Evolutionary conservation across 2,797 vertebrate genomes (phyloP), one percentile per base, ranked within the genome.

Genomic region (Nasua narica): DNA sequence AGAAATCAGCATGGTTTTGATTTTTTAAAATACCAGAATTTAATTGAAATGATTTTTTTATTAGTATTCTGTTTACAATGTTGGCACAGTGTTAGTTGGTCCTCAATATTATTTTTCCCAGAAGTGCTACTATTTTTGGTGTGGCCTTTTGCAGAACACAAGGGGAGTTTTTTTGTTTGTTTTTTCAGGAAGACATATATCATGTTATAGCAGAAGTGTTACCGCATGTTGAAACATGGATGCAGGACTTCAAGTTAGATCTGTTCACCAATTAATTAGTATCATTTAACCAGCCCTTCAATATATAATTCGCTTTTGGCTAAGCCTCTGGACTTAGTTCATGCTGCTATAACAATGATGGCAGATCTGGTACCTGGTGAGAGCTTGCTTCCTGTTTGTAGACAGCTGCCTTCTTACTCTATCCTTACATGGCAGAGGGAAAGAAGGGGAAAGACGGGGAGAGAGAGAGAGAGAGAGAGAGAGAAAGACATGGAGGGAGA

Each of bases 241-340:
- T 50, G 2, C 19, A 81, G 29, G 16, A n/a, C 32, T 96, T 84
- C 40, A 82, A 72, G 76, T 84, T 87, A n/a, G 19, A 84, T 94
- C 76, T 91, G 27, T 69, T 87, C 21, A 82, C 48, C 82, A 62
- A 94, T 82, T 92, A 88, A 88, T 83, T 60, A 46, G 19, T 18
- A 67, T 72, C 56, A 67, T 87, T 94, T 77, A 91, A 83, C 62
- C 29, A 96, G 12, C 29, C 54, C 95, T 87, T 83, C 62, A 54
- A 56, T 65, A 50, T 27, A 27, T n/a, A 16, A 88, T 54, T 69
- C 14, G 79, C 3, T 82, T 89, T 89, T 81, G 23, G 35, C 67
- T 77, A 95, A 94, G 50, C 4, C 62, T 92, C 50, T 60, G 27
- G 18, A 70, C 43, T 86, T 79, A 60, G 52, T 40, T 85, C 60